A percentile compares a stretch with the other conserved stretches of the same genome.
Evolutionary conservation across 2,797 vertebrate species (phyloP).

Genomic region (Microctenopoma stevenorrisi): DNA sequence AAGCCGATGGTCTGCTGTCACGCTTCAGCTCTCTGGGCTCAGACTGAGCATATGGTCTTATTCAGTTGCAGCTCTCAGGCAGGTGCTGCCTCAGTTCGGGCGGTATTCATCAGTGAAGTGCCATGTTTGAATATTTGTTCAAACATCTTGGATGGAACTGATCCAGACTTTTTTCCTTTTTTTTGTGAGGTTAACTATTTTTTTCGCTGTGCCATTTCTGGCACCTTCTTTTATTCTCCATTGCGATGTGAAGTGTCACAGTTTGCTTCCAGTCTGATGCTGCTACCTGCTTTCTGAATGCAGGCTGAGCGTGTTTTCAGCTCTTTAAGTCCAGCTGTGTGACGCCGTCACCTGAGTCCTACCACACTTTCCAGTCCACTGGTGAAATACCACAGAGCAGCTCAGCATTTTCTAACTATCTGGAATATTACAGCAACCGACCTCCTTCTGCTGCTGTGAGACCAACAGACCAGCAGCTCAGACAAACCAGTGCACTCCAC

Average conservation of each 20-base stretch:
- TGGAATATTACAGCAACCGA: conserved; percentile 70
- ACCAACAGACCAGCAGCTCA: not conserved
- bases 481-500: not conserved
- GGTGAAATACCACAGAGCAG: conserved; percentile 80
- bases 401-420: conserved; percentile 65
- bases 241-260: conserved; percentile 50
- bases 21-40: too few relatives aligned
- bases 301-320: not conserved
- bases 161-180: conserved; percentile 21
- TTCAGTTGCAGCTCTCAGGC: conserved; percentile 2
- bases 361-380: conserved; percentile 69
- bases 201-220: conserved; percentile 33
- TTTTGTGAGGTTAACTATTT: conserved; percentile 18
- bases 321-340: conserved; percentile 13
- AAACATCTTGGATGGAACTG: conserved; percentile 8
- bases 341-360: conserved; percentile 66
- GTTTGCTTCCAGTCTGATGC: conserved; percentile 49
- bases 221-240: conserved; percentile 31
- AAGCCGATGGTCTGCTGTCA: too few relatives aligned
- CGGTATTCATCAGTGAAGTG: conserved; percentile 40
- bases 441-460: not conserved
- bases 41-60: too few relatives aligned
- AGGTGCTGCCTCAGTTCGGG: conserved; percentile 1
- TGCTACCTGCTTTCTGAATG: conserved; percentile 6
- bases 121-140: conserved; percentile 58